Base-by-base conservation (phyloP, 2,113 vertebrate species). In the Anarrhichthys ocellatus region DNA sequence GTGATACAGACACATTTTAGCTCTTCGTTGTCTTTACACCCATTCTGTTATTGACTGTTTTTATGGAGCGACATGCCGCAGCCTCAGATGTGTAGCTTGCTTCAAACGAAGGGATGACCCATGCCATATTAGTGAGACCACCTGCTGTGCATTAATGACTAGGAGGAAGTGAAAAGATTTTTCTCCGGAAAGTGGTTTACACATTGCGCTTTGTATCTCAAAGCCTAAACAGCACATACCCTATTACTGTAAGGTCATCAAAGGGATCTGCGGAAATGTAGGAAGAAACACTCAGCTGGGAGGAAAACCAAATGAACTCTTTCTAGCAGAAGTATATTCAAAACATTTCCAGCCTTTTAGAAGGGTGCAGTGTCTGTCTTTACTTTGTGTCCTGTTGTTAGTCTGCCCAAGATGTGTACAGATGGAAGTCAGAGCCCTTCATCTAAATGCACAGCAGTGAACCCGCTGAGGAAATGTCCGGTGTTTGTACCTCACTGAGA, bases 141-240 rank as follows among this genome's bases (percentile, higher is more conserved):
- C 90, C 82, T 1, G 5, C 90, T 90, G 92, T 91, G 90, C 82
- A 71, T 88, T 94, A 94, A 94, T 88, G 93, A 90, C 84, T 78
- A 72, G 77, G 73, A 73, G 27, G 81, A 84, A 86, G 73, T 80
- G 22, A 84, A 88, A 81, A 87, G 70, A 48, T 79, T 44, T 88
- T 65, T 52, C 13, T 6, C 44, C 24, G 64, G 46, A 74, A 90
- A 88, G 75, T 77, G 78, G 64, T 79, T 84, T 70, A 69, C 73
- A 77, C 76, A 74, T 81, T 63, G 62, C 42, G 8, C 56, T 66
- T 82, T 88, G 73, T 82, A 73, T 76, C 70, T 89, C 77, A 73
- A 73, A 82, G 83, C 65, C 59, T 54, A 58, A 86, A 89, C 82
- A 81, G 86, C 86, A 84, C 50, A 85, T 74, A 73, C 80, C 72